Conservation (phyloP, 1,140 invertebrate species). For the Drosophila parabipectinata region DNA sequence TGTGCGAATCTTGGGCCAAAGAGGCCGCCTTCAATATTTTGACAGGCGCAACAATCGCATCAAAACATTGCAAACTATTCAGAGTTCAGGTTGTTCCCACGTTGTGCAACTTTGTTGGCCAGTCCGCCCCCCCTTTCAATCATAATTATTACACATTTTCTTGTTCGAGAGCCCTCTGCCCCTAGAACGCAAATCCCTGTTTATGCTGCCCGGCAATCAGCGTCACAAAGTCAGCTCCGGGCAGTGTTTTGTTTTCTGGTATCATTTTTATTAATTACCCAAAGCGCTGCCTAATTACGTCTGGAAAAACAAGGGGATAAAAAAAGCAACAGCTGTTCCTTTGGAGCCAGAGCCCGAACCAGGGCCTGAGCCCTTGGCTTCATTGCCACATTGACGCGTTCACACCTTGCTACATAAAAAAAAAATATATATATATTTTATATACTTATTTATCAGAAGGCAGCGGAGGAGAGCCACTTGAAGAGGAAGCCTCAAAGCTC, state of each 20-base stretch:
- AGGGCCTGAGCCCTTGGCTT: slow-evolving; percentile 33
- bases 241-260: slow-evolving; percentile 31
- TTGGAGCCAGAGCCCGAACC: slow-evolving; percentile 10
- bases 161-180: background rate
- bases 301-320: slow-evolving; percentile 8
- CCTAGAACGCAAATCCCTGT: slow-evolving; percentile 2
- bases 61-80: slow-evolving; percentile 51
- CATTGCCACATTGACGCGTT: slow-evolving; percentile 75
- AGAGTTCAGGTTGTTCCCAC: slow-evolving; percentile 53
- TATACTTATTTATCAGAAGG: background rate
- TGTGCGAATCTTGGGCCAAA: slow-evolving; percentile 67
- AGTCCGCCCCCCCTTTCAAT: slow-evolving; percentile 22
- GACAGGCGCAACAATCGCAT: slow-evolving; percentile 72
- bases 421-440: background rate
- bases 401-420: slow-evolving; percentile 55
- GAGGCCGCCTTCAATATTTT: slow-evolving; percentile 68
- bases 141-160: slow-evolving; percentile 39
- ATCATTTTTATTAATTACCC: slow-evolving; percentile 71
- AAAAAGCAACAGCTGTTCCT: slow-evolving; percentile 37
- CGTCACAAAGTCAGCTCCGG: slow-evolving; percentile 9
- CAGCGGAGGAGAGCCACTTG: background rate
- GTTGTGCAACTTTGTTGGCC: slow-evolving; percentile 26
- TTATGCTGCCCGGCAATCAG: slow-evolving; percentile 11
- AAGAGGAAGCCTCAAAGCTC: slow-evolving; percentile 9
- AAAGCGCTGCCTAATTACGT: slow-evolving; percentile 64